Evolutionary conservation across 1,140 invertebrate species (phyloP).

Genomic region (Micrasema longulum): DNA sequence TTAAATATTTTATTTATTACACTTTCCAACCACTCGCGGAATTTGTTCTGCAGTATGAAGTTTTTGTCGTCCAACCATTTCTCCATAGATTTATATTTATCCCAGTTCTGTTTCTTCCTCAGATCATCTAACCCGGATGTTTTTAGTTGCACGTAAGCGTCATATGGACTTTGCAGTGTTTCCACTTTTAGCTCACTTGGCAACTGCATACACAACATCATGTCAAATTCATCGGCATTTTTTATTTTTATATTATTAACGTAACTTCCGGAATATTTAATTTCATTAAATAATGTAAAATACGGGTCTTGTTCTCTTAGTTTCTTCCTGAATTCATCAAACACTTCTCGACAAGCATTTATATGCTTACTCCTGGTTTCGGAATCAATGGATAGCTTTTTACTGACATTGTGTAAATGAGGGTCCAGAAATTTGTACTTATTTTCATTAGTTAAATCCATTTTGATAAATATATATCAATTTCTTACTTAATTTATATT

Average conservation of each 20-base stretch:
- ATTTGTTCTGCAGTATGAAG: constrained; percentile 21
- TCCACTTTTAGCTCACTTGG: background rate
- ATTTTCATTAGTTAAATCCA: no score
- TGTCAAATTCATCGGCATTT: constrained; percentile 2
- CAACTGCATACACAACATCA: constrained; percentile 13
- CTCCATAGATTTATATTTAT: constrained; percentile 3
- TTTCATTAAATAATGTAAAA: constrained; percentile 2
- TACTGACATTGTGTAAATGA: no score
- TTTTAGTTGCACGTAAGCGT: background rate
- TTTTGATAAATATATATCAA: no score
- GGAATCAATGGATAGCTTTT: no score
- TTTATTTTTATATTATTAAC: background rate
- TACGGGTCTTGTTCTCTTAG: no score
- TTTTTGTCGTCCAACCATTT: constrained; percentile 3
- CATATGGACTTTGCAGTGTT: background rate
- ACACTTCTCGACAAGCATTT: no score
- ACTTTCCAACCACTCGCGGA: constrained; percentile 22
- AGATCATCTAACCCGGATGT: background rate
- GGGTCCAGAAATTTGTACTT: no score
- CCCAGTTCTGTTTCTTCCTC: background rate
- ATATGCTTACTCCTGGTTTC: no score
- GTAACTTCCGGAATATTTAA: constrained; percentile 13
- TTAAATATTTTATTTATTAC: background rate
- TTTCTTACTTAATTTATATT: no score
- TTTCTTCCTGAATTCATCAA: no score